Evolutionary conservation across 1,140 invertebrate species (phyloP).

Genomic region (Drosophila serrata): DNA sequence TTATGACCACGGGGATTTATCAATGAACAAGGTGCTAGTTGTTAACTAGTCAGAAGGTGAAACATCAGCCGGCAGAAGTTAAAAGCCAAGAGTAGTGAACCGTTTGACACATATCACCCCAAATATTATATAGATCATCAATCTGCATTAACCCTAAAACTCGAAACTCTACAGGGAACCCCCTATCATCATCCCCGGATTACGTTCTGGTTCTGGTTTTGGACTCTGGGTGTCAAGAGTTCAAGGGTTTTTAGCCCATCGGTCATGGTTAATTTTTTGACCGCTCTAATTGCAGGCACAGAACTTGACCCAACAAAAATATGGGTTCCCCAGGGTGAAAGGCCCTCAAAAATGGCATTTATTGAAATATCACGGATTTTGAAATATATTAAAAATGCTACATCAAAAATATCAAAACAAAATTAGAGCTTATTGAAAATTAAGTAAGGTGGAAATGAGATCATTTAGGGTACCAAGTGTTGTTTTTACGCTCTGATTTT

Average conservation of each 20-base stretch:
- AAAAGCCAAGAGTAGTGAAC: constrained; percentile 11
- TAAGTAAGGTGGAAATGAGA: background rate
- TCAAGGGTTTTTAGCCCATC: constrained; percentile 32
- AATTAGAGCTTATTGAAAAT: background rate
- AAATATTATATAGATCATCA: constrained; percentile 40
- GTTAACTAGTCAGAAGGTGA: background rate
- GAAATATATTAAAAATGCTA: background rate
- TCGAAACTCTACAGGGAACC: background rate
- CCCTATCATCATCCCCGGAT: constrained; percentile 15
- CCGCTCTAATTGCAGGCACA: constrained; percentile 20
- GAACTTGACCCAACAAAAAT: constrained; percentile 39
- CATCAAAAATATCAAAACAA: background rate
- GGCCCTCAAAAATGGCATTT: background rate
- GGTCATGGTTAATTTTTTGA: constrained; percentile 20
- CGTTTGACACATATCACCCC: constrained; percentile 10
- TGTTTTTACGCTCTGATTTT: background rate
- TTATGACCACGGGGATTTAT: constrained; percentile 31
- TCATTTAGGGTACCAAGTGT: background rate
- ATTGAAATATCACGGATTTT: background rate
- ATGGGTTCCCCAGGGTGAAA: background rate
- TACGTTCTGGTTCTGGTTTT: constrained; percentile 1
- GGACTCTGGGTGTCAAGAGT: constrained; percentile 19
- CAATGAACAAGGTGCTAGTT: constrained; percentile 21
- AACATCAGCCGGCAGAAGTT: no score
- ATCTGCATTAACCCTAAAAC: constrained; percentile 33